These are phyloP conservation scores for Pararge aegeria DNA, from an alignment of 1,140 invertebrate species.

Conservation along the genomic window DNA sequence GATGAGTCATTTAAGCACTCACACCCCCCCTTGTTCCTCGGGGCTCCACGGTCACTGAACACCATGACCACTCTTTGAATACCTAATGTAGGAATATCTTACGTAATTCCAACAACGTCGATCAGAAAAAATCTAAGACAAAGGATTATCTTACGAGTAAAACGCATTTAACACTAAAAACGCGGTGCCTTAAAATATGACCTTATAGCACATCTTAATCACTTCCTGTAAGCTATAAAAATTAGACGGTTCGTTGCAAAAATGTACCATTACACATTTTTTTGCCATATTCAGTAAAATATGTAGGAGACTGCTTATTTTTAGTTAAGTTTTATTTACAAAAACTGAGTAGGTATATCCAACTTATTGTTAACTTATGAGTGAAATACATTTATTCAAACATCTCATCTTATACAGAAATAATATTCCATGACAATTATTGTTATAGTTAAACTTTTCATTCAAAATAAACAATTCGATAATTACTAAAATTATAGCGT, in stretches of 20 bases:
- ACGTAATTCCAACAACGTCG: slow-evolving; percentile 42
- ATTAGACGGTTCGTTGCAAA: not conserved
- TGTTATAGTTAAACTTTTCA: too few relatives aligned
- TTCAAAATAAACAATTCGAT: not conserved
- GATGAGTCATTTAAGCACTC: slow-evolving; percentile 26
- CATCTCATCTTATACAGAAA: too few relatives aligned
- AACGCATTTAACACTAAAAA: slow-evolving; percentile 15
- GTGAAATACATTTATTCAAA: too few relatives aligned
- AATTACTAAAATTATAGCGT: not conserved
- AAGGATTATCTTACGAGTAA: slow-evolving; percentile 11
- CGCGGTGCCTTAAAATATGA: slow-evolving; percentile 5
- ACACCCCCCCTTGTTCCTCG: slow-evolving; percentile 28
- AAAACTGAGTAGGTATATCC: too few relatives aligned
- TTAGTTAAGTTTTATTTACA: too few relatives aligned
- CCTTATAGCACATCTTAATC: slow-evolving; percentile 4
- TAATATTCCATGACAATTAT: too few relatives aligned
- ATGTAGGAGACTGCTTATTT: too few relatives aligned
- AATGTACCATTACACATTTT: not conserved
- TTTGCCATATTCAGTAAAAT: not conserved
- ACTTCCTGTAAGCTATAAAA: slow-evolving; percentile 3
- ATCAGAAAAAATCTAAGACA: slow-evolving; percentile 17
- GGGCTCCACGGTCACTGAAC: slow-evolving; percentile 66
- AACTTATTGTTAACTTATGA: too few relatives aligned
- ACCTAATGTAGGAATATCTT: slow-evolving; percentile 42
- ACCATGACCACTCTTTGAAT: slow-evolving; percentile 66